phyloP scores from a whole-genome alignment of 2,888 invertebrate genomes.

The Byasa hedistus region DNA sequence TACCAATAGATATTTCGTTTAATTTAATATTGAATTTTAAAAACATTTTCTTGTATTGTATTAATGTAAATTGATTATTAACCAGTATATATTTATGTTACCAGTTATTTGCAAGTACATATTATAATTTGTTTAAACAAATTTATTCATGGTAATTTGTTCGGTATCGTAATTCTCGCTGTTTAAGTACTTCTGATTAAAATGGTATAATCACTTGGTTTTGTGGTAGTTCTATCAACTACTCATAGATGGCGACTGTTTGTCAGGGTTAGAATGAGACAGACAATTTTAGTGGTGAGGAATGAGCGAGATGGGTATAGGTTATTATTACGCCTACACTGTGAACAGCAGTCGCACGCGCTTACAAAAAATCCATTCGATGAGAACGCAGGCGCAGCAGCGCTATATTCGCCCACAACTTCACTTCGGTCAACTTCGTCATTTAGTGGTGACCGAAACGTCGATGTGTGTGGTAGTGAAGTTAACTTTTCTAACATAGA shows the following conservation, averaged over 20 bases:
- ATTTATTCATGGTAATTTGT: slow-evolving; percentile 7
- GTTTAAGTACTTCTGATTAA: slow-evolving; percentile 14
- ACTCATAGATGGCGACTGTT: slow-evolving; percentile 69
- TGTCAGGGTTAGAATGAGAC: slow-evolving; percentile 46
- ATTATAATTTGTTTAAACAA: background rate
- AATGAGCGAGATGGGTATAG: slow-evolving; percentile 59
- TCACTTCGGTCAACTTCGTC: slow-evolving; percentile 77
- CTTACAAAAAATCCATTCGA: slow-evolving; percentile 72
- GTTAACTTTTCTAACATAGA: slow-evolving; percentile 77
- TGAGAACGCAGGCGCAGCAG: slow-evolving; percentile 74
- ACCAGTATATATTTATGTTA: background rate
- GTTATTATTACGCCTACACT: slow-evolving; percentile 75
- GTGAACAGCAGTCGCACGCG: slow-evolving; percentile 73
- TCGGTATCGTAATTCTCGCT: slow-evolving; percentile 9
- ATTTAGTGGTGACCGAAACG: slow-evolving; percentile 78
- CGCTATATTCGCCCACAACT: slow-evolving; percentile 78
- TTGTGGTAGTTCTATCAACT: slow-evolving; percentile 48
- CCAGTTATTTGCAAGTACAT: background rate
- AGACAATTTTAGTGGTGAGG: slow-evolving; percentile 34
- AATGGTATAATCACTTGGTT: slow-evolving; percentile 35
- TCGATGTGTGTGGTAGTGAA: slow-evolving; percentile 79
- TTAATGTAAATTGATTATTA: too few species aligned
- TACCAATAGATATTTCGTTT: too few species aligned
- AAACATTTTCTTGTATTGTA: too few species aligned
- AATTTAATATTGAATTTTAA: too few species aligned